Evolutionary conservation across 2,797 vertebrate species (phyloP), one percentile per base, ranked within the genome.

Genomic region (Catostomus latipinnis): DNA sequence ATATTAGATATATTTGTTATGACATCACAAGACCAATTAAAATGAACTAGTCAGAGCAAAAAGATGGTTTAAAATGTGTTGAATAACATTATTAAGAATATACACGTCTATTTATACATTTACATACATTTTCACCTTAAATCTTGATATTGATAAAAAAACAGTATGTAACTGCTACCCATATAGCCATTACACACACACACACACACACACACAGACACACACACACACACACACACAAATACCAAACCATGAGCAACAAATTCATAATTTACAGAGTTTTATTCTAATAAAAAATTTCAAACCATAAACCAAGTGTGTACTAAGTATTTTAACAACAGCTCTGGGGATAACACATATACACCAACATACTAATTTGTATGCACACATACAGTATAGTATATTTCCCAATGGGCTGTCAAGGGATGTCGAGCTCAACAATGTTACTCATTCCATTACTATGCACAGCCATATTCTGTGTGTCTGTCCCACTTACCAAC

Each of bases 361-460:
- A 52, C 72, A 48, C 62, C 61, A 45, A 73, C 61, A 72, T 53
- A 79, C 75, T 67, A 43, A 75, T 66, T 46, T 54, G 54, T 53
- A 67, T 9, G 84, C 62, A 66, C 74, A 70, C 45, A 61, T 48
- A 68, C 48, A 67, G 16, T 71, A 6, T 6, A 70, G 43, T 46
- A 48, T 49, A 68, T 67, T 68, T 66, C 53, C 56, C 13, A 1
- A 52, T 73, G 12, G 11, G 48, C 46, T 11, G 13, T 46, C 14
- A 1, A 18, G 34, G 53, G 16, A 67, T 67, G 14, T 67, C 62
- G 57, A 66, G 43, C 50, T 46, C 34, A 49, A 43, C 61, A 45
- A 8, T 54, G 49, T 76, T 77, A 61, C 45, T 57, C 74, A 66
- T 65, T 22, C 58, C 13, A 81, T 76, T 78, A 5, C 73, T 60